phyloP scores from a whole-genome alignment of 2,888 invertebrate species.

The Malthinus seriepunctatus region DNA sequence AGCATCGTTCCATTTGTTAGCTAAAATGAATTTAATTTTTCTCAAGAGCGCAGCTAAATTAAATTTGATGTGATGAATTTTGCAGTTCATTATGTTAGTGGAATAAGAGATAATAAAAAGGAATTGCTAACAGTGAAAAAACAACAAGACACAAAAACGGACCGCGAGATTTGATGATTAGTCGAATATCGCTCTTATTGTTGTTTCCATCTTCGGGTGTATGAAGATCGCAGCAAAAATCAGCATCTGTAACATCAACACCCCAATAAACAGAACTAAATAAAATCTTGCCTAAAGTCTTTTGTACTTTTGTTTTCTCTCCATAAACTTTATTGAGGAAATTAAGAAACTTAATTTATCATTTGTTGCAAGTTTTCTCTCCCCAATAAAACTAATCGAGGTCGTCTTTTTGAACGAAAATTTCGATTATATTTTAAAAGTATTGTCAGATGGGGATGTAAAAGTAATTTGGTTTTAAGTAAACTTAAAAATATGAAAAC shows the following conservation, averaged over 20 bases:
- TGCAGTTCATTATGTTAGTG: constrained; percentile 16
- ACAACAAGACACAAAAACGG: constrained; percentile 52
- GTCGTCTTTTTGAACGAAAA: too few relatives aligned
- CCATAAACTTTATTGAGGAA: constrained; percentile 4
- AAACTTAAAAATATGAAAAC: too few relatives aligned
- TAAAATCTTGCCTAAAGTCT: constrained; percentile 8
- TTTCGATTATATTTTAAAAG: too few relatives aligned
- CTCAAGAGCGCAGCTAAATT: constrained; percentile 3
- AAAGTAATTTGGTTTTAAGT: too few relatives aligned
- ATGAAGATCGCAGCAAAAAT: constrained; percentile 85
- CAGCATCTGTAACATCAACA: constrained; percentile 77
- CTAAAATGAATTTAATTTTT: constrained; percentile 1
- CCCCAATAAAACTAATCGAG: too few relatives aligned
- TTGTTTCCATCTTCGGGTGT: constrained; percentile 74
- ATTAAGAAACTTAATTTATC: constrained; percentile 5
- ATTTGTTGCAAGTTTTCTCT: background rate
- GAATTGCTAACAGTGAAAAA: constrained; percentile 23
- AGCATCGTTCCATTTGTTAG: background rate
- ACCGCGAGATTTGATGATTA: constrained; percentile 65
- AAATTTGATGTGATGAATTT: constrained; percentile 9
- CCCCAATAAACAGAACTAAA: constrained; percentile 15
- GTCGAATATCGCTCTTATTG: constrained; percentile 53
- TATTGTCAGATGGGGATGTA: too few relatives aligned
- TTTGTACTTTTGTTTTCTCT: background rate
- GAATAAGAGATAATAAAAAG: constrained; percentile 3